These are phyloP conservation scores for Drepanosiphum platanoidis DNA, from an alignment of 2,888 invertebrate genomes.

Conservation along the genomic window DNA sequence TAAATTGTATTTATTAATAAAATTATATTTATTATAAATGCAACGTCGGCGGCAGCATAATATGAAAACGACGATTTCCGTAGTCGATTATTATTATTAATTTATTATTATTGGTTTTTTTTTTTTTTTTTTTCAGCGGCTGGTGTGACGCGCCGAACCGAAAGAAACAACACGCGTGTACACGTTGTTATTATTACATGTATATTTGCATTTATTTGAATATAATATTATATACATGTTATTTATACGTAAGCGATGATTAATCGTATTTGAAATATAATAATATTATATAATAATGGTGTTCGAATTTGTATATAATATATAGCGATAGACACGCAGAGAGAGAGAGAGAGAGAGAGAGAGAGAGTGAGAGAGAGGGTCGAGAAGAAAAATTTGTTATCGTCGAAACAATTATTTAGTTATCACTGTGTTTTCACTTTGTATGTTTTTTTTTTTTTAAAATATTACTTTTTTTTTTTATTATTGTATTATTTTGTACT, in stretches of 20 bases:
- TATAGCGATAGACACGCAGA: neutral
- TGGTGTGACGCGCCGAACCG: neutral
- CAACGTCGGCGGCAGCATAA: conserved; percentile 59
- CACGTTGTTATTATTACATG: neutral
- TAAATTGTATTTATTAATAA: neutral
- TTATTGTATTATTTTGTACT: conserved; percentile 11
- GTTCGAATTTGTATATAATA: neutral
- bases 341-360: neutral
- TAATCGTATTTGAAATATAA: neutral
- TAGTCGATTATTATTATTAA: neutral
- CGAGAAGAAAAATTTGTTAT: neutral
- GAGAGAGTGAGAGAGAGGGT: neutral
- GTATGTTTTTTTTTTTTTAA: neutral
- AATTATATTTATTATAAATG: conserved; percentile 44
- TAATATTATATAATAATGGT: neutral
- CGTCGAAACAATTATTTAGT: too few species aligned
- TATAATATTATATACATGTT: too few species aligned
- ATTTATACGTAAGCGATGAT: neutral
- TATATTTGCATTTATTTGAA: neutral
- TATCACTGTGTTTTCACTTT: neutral
- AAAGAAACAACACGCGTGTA: neutral
- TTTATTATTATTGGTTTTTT: neutral
- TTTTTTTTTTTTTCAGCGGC: neutral
- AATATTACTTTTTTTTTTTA: neutral
- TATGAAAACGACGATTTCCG: neutral